phyloP scores from a whole-genome alignment of 1,140 invertebrate genomes.

The Daktulosphaira vitifoliae region DNA sequence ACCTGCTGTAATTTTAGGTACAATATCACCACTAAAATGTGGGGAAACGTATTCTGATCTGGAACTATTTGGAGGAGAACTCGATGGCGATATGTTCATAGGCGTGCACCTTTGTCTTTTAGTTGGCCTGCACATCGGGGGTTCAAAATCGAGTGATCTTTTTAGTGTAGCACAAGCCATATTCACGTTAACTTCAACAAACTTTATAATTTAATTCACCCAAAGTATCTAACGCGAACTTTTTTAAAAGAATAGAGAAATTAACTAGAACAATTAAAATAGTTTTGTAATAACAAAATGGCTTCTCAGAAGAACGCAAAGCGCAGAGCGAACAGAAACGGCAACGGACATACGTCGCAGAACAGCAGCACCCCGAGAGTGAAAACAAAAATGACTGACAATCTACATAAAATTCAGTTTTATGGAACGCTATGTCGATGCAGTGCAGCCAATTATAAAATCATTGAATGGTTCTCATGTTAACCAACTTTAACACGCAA shows the following conservation, averaged over 20 bases:
- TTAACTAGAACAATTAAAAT: too few species aligned
- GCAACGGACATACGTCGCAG: background rate
- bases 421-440: too few species aligned
- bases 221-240: too few species aligned
- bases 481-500: too few species aligned
- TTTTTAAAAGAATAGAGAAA: too few species aligned
- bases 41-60: conserved; percentile 53
- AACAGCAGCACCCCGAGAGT: background rate
- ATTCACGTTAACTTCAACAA: background rate
- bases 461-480: too few species aligned
- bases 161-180: conserved; percentile 96
- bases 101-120: conserved; percentile 82
- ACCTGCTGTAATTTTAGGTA: conserved; percentile 79
- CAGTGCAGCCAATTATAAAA: conserved; percentile 1
- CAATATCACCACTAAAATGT: conserved; percentile 60
- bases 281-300: conserved; percentile 27
- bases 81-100: conserved; percentile 63
- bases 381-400: conserved; percentile 8
- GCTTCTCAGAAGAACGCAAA: conserved; percentile 17
- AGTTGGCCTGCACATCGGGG: conserved; percentile 65
- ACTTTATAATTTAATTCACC: background rate
- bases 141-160: conserved; percentile 86
- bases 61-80: conserved; percentile 49
- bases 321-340: background rate
- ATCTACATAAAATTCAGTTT: too few species aligned